Conservation (phyloP, 2,113 vertebrate genomes). For the Amblyopsis rosae region DNA sequence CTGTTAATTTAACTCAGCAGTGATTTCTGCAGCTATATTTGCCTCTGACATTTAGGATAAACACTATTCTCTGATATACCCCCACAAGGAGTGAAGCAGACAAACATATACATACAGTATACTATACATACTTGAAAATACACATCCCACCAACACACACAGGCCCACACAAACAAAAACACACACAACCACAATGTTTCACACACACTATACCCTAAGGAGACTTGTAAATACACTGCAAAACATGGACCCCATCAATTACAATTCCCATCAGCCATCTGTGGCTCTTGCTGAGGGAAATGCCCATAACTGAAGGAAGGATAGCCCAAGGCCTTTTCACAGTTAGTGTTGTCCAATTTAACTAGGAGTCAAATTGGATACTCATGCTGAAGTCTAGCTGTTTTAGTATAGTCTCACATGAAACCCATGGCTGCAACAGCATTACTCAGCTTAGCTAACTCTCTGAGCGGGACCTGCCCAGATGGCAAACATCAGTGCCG, state of each 20-base stretch:
- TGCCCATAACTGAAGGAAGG: constrained; percentile 36
- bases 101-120: constrained; percentile 4
- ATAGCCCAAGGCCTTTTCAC: constrained; percentile 12
- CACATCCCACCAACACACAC: background rate
- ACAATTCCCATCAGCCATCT: constrained; percentile 42
- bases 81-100: constrained; percentile 10
- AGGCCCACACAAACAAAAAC: background rate
- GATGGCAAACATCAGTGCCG: constrained; percentile 63
- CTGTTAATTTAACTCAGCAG: constrained; percentile 61
- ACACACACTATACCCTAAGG: constrained; percentile 26
- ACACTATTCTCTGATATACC: constrained; percentile 35
- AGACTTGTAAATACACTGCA: background rate
- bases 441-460: constrained; percentile 50
- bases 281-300: constrained; percentile 20
- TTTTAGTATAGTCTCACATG: constrained; percentile 12
- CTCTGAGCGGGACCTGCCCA: constrained; percentile 38
- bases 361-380: constrained; percentile 26
- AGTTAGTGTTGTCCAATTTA: constrained; percentile 22
- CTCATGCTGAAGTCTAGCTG: constrained; percentile 16
- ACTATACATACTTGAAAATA: constrained; percentile 4
- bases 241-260: constrained; percentile 25
- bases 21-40: constrained; percentile 46
- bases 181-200: constrained; percentile 5
- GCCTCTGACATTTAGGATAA: constrained; percentile 50
- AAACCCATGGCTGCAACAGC: constrained; percentile 4